Percentiles rank a stretch among this genome's conserved stretches.
Conservation (phyloP, 2,797 vertebrate genomes). For the Clarias pachynema region DNA sequence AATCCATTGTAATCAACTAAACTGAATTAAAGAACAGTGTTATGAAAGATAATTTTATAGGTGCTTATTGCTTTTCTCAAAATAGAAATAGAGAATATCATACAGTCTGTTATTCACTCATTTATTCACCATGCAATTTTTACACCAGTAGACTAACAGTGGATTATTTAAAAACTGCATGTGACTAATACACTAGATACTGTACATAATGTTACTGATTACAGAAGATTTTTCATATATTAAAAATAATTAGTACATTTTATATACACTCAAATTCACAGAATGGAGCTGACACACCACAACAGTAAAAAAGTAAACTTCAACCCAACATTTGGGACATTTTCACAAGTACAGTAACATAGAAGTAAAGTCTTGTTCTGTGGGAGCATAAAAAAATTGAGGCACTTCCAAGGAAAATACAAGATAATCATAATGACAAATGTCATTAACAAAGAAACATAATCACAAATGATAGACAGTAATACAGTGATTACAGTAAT, state of each 20-base stretch:
- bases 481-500: too few species aligned
- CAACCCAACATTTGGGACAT: background rate
- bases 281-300: conserved; percentile 5
- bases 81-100: background rate
- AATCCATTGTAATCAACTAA: conserved; percentile 10
- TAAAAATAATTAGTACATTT: background rate
- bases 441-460: conserved; percentile 1
- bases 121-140: conserved; percentile 13
- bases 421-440: conserved; percentile 10
- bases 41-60: background rate
- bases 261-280: background rate
- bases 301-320: background rate
- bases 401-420: background rate
- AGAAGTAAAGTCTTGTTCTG: background rate
- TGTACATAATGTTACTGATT: background rate
- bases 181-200: background rate
- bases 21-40: background rate
- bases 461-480: conserved; percentile 11
- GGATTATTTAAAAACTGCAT: conserved; percentile 2
- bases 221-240: background rate
- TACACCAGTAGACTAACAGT: background rate
- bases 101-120: background rate
- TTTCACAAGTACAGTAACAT: conserved; percentile 1
- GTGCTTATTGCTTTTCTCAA: conserved; percentile 14
- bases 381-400: background rate